phyloP scores from a whole-genome alignment of 2,888 invertebrate genomes.

The Pseudanteris insignis region DNA sequence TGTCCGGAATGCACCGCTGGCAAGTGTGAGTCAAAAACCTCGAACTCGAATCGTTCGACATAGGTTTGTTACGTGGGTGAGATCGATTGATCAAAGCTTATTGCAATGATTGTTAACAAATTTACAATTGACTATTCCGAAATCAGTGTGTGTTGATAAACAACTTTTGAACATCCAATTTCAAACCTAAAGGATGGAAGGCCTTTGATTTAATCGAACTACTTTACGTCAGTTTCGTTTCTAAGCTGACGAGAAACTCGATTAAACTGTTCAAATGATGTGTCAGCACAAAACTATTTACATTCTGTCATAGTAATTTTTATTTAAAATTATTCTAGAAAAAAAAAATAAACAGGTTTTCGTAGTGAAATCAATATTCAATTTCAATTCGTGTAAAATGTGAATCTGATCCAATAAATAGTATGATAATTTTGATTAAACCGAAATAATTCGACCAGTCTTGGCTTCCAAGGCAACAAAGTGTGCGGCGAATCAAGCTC shows the following conservation, averaged over 20 bases:
- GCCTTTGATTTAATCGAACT: conserved; percentile 5
- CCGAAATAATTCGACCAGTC: too few species aligned
- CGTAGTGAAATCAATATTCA: too few species aligned
- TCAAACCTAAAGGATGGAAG: not conserved
- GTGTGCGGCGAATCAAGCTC: conserved; percentile 10
- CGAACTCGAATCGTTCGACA: conserved; percentile 17
- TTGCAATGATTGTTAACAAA: not conserved
- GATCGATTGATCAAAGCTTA: conserved; percentile 11
- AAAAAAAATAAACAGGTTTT: too few species aligned
- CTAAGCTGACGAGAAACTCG: conserved; percentile 8
- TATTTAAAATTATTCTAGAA: too few species aligned
- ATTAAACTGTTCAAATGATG: too few species aligned
- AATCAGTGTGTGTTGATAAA: conserved; percentile 13
- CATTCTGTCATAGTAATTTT: too few species aligned
- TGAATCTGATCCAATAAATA: too few species aligned
- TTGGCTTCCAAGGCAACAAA: conserved; percentile 8
- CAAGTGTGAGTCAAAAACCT: conserved; percentile 25
- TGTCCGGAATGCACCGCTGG: conserved; percentile 15
- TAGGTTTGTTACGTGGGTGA: not conserved
- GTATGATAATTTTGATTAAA: too few species aligned
- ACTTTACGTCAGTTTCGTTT: conserved; percentile 9
- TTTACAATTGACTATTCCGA: too few species aligned
- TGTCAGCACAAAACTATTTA: too few species aligned
- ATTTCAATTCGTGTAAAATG: too few species aligned
- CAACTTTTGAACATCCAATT: conserved; percentile 1